Percentiles rank a stretch among this genome's conserved stretches.
phyloP scores from a whole-genome alignment of 92 coral and sea anemone genomes.

The Chrysogorgia sp. region DNA sequence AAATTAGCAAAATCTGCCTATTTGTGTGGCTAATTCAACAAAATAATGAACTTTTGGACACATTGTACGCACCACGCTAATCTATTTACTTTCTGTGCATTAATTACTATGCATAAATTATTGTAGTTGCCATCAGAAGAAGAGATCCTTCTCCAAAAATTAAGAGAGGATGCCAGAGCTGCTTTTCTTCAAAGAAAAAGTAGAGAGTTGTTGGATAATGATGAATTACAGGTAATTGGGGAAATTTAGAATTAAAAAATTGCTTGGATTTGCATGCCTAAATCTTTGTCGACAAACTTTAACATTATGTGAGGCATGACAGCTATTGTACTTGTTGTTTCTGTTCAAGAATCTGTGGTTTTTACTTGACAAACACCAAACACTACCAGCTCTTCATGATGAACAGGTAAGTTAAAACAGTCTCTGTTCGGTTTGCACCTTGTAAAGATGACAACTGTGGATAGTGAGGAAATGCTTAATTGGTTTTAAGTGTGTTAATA shows the following conservation, averaged over 20 bases:
- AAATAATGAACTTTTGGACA: too few relatives aligned
- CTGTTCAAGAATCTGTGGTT: conserved; percentile 89
- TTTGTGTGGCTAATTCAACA: too few relatives aligned
- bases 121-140: conserved; percentile 93
- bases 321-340: not conserved
- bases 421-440: too few relatives aligned
- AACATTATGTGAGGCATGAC: too few relatives aligned
- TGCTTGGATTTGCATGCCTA: too few relatives aligned
- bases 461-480: too few relatives aligned
- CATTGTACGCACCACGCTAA: not conserved
- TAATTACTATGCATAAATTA: not conserved
- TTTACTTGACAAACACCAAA: conserved; percentile 92
- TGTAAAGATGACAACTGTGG: too few relatives aligned
- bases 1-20: too few relatives aligned
- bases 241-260: too few relatives aligned
- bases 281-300: too few relatives aligned
- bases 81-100: not conserved
- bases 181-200: conserved; percentile 96
- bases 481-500: too few relatives aligned
- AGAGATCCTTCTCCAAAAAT: conserved; percentile 86
- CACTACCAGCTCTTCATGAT: conserved; percentile 88
- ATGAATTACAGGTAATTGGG: conserved; percentile 91
- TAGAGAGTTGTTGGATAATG: conserved; percentile 92
- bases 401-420: conserved; percentile 73
- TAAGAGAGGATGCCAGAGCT: conserved; percentile 95